Conservation (phyloP, 2,113 vertebrate species). For the Oncorhynchus nerka region DNA sequence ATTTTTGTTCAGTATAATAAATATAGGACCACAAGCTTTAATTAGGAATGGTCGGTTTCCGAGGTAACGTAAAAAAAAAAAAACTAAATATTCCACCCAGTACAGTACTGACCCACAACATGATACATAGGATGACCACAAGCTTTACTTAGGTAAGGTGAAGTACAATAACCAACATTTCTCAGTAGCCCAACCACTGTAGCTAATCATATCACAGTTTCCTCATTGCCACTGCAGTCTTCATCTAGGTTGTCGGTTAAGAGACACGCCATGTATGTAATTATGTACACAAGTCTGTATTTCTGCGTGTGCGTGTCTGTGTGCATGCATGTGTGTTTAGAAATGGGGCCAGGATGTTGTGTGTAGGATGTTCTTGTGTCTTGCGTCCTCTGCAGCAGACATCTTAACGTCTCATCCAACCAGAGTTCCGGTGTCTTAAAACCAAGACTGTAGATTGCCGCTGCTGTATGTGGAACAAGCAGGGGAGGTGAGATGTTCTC, state of each 20-base stretch:
- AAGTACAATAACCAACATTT: constrained; percentile 13
- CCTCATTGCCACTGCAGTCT: background rate
- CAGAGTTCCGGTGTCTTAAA: constrained; percentile 13
- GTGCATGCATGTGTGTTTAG: background rate
- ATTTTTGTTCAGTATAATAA: background rate
- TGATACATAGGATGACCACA: constrained; percentile 23
- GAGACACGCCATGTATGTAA: background rate
- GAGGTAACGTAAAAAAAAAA: constrained; percentile 17
- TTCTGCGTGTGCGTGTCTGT: background rate
- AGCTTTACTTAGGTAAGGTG: constrained; percentile 1
- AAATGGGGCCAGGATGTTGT: constrained; percentile 15
- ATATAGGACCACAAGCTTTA: constrained; percentile 22
- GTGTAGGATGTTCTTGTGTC: background rate
- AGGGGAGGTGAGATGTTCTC: constrained; percentile 64
- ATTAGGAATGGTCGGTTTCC: constrained; percentile 19
- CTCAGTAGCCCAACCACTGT: background rate
- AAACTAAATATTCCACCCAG: background rate
- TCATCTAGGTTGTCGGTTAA: background rate
- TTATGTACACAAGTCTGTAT: background rate
- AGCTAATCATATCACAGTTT: background rate
- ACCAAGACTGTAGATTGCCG: constrained; percentile 17
- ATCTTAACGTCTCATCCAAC: constrained; percentile 31
- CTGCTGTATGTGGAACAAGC: constrained; percentile 64
- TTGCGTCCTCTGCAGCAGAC: constrained; percentile 20
- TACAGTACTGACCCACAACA: too few species aligned